Base-by-base conservation (phyloP, 1,140 invertebrate species). In the Drosophila melanica region DNA sequence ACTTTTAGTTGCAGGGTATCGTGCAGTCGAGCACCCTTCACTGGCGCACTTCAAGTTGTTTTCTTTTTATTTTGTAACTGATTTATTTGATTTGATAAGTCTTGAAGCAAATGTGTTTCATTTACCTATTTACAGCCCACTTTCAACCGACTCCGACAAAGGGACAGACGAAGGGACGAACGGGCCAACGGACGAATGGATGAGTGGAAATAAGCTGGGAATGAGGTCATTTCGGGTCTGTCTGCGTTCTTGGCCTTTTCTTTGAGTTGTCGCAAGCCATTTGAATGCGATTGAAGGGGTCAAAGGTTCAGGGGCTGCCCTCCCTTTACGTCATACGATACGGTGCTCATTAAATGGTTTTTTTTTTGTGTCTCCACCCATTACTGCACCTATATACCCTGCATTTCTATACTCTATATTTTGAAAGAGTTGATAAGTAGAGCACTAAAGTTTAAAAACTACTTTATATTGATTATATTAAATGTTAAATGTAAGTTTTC, bases 11-110 rank as follows among this genome's bases (percentile, higher is more conserved):
- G 33, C 23, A 44, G 62, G 50, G 47, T 64, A 41, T 14, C 12
- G 1, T 3, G 3, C 3, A n/a, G 23, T 55, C 27, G 37, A 23
- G 7, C 14, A 12, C 0, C 20, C 45, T 12, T 8, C 35, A 11
- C 10, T 30, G 12, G 2, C 3, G 35, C 8, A 4, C 11, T 41
- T 23, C 11, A 55, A 55, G 48, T 16, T 23, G 53, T 41, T 16
- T 53, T 16, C 27, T n/a, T 47, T 50, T 35, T 50, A n/a, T 51
- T 63, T 60, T 12, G 50, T 62, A 41, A 20, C 68, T 65, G 81
- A 85, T 80, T 79, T 77, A 85, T 85, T 85, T 80, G 77, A 75
- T 80, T 77, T 77, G 74, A 85, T 85, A 77, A 84, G 74, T 62
- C 77, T 64, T 77, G 69, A 84, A 65, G 73, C 73, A 85, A 85